Conservation (phyloP, 2,113 vertebrate species). For the Amblyornis subalaris region DNA sequence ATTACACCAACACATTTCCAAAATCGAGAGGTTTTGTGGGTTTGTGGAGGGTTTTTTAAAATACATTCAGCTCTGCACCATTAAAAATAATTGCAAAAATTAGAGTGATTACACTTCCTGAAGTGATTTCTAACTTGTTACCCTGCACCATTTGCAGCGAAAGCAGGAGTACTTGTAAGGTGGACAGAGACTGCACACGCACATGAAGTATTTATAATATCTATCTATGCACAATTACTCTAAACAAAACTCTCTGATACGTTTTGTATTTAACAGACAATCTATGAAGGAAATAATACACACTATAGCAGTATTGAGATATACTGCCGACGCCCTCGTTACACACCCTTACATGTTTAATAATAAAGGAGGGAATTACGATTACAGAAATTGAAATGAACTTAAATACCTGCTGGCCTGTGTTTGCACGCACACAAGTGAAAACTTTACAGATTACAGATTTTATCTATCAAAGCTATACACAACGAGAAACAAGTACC, state of each 20-base stretch:
- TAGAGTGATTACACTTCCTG: not conserved
- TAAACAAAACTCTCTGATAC: not conserved
- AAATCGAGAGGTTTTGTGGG: not conserved
- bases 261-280: not conserved
- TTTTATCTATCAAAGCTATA: not conserved
- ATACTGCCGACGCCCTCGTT: not conserved
- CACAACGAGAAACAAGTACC: not conserved
- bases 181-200: not conserved
- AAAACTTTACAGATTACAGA: not conserved
- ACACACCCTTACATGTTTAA: not conserved
- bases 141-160: not conserved
- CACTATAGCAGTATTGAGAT: not conserved
- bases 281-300: not conserved
- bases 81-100: not conserved
- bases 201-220: not conserved
- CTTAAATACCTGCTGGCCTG: accelerated
- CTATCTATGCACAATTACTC: not conserved
- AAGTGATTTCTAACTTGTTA: not conserved
- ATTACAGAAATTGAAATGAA: not conserved
- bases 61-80: not conserved
- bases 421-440: accelerated
- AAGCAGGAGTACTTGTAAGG: not conserved
- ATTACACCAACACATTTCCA: not conserved
- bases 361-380: not conserved
- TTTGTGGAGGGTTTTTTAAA: not conserved